phyloP scores from a whole-genome alignment of 2,113 vertebrate genomes.

The Aptenodytes patagonicus region DNA sequence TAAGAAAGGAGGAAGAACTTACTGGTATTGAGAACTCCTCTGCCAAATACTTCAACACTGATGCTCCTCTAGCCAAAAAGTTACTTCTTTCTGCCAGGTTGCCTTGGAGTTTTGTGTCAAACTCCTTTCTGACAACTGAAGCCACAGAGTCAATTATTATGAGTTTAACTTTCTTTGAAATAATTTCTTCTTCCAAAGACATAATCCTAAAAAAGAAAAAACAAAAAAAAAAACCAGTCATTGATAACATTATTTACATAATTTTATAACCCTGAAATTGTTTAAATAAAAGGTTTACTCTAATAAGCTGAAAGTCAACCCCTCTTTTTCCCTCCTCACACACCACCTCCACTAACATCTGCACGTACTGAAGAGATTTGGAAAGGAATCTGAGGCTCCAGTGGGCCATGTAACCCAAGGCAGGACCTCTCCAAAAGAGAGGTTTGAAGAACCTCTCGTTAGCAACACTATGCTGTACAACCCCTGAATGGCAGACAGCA shows the following conservation, averaged over 20 bases:
- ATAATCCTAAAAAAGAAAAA: constrained; percentile 70
- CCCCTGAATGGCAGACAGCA: background rate
- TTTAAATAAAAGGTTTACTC: background rate
- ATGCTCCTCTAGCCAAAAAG: constrained; percentile 78
- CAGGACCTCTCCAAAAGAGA: background rate
- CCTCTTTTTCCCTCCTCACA: background rate
- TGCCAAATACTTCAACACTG: constrained; percentile 82
- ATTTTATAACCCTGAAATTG: background rate
- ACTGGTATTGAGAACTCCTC: constrained; percentile 86
- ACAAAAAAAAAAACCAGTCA: background rate
- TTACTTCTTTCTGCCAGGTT: constrained; percentile 80
- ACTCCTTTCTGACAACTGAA: constrained; percentile 87
- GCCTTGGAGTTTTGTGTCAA: constrained; percentile 81
- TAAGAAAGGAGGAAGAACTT: constrained; percentile 62
- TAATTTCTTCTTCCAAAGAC: constrained; percentile 85
- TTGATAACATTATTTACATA: background rate
- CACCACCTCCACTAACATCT: background rate
- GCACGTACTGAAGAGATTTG: background rate
- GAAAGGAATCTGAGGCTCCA: background rate
- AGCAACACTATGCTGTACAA: background rate
- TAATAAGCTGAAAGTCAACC: background rate
- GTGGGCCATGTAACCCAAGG: background rate
- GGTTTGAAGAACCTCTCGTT: background rate
- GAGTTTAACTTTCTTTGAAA: constrained; percentile 78
- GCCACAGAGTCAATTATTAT: constrained; percentile 84